Evolutionary conservation across 2,113 vertebrate species (phyloP).

Genomic region (Globicephala melas): DNA sequence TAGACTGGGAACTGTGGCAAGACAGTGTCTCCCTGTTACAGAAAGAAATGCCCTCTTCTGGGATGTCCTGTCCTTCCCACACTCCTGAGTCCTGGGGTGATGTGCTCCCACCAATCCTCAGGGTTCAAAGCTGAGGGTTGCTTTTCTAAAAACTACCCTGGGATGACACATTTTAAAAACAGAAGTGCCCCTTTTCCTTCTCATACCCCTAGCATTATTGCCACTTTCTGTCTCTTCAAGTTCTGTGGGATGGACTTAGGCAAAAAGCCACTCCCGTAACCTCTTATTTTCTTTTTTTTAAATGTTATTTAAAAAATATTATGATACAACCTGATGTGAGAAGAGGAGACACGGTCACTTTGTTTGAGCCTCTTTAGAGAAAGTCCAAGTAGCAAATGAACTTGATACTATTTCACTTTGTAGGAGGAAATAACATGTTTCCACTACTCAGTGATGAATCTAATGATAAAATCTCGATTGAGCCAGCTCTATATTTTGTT

Average conservation of each 20-base stretch:
- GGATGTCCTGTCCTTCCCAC: neutral
- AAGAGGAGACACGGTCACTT: neutral
- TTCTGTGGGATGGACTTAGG: neutral
- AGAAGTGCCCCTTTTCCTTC: neutral
- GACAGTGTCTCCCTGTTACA: neutral
- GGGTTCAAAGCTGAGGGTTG: neutral
- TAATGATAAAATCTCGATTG: constrained; percentile 32
- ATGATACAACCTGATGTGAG: neutral
- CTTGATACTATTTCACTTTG: neutral
- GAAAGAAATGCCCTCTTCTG: neutral
- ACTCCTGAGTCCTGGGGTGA: neutral
- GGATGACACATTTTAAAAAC: neutral
- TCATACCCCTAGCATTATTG: neutral
- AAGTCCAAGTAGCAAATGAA: neutral
- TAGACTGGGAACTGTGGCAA: neutral
- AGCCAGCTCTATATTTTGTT: constrained; percentile 48
- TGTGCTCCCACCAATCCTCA: neutral
- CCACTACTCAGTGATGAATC: neutral
- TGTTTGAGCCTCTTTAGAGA: neutral
- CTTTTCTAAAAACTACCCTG: neutral
- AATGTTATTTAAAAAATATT: neutral
- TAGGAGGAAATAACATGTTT: neutral
- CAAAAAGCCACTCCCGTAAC: neutral
- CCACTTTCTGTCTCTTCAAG: neutral
- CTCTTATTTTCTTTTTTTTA: neutral